phyloP scores from a whole-genome alignment of 2,888 invertebrate genomes.

The Cataglyphis rosenhaueri region DNA sequence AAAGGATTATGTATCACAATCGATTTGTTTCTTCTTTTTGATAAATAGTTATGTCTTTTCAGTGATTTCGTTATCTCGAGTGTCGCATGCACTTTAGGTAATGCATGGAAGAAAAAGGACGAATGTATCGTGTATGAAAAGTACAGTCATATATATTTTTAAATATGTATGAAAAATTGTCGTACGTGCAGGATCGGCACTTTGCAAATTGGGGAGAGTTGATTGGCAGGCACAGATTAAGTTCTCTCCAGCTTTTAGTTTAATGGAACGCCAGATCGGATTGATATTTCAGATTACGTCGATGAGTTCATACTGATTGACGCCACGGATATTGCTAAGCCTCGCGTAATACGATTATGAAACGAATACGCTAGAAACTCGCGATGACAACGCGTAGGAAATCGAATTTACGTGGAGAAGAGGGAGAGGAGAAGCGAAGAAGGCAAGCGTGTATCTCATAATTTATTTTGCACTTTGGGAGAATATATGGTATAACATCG shows the following conservation, averaged over 20 bases:
- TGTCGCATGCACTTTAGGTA: conserved; percentile 8
- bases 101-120: not conserved
- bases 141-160: not conserved
- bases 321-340: conserved; percentile 50
- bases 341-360: conserved; percentile 58
- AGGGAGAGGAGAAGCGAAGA: conserved; percentile 27
- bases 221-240: conserved; percentile 49
- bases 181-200: not conserved
- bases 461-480: conserved; percentile 63
- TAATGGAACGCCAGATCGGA: conserved; percentile 44
- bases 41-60: conserved; percentile 58
- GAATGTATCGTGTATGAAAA: not conserved
- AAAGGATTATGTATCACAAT: conserved; percentile 46
- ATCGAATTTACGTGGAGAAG: conserved; percentile 65
- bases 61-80: conserved; percentile 24
- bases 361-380: conserved; percentile 46
- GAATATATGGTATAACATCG: conserved; percentile 48
- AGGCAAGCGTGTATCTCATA: conserved; percentile 55
- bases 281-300: conserved; percentile 37
- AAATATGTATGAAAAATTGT: not conserved
- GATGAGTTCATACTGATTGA: conserved; percentile 39
- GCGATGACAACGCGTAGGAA: conserved; percentile 56
- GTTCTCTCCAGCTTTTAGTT: conserved; percentile 48
- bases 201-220: conserved; percentile 15
- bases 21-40: conserved; percentile 58